Conservation (phyloP, 2,888 invertebrate species). For the Diogma glabrata region DNA sequence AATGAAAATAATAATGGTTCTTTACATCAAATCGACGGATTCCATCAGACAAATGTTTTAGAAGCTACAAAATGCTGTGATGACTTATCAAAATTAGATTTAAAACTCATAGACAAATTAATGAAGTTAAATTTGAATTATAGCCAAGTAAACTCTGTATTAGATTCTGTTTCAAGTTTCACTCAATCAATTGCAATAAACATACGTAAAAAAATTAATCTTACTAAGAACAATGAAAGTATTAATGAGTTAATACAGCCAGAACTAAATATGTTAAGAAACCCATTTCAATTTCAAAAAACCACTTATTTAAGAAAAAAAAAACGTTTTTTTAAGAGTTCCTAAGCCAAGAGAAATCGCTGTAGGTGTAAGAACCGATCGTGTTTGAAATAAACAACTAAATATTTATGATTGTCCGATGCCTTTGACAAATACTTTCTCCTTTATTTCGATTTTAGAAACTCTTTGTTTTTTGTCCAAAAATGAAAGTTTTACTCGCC, state of each 20-base stretch:
- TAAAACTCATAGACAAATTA: background rate
- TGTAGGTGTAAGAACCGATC: background rate
- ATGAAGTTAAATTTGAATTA: background rate
- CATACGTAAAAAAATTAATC: background rate
- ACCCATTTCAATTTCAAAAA: background rate
- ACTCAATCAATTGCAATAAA: background rate
- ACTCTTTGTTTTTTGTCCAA: background rate
- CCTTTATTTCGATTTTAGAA: background rate
- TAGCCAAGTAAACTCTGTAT: background rate
- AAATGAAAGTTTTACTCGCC: background rate
- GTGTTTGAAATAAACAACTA: background rate
- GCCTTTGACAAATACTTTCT: background rate
- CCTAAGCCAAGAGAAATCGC: slow-evolving; percentile 6
- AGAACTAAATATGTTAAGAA: background rate
- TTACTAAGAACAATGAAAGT: background rate
- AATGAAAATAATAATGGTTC: background rate
- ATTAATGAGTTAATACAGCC: background rate
- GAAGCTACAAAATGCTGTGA: background rate
- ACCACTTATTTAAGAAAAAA: background rate
- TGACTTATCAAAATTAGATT: background rate
- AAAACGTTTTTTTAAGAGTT: background rate
- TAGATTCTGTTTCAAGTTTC: background rate
- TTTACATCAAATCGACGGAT: background rate
- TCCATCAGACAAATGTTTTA: background rate
- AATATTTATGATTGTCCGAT: background rate